These are phyloP conservation scores for Okapia johnstoni DNA, from an alignment of 2,113 vertebrate genomes.

Conservation along the genomic window DNA sequence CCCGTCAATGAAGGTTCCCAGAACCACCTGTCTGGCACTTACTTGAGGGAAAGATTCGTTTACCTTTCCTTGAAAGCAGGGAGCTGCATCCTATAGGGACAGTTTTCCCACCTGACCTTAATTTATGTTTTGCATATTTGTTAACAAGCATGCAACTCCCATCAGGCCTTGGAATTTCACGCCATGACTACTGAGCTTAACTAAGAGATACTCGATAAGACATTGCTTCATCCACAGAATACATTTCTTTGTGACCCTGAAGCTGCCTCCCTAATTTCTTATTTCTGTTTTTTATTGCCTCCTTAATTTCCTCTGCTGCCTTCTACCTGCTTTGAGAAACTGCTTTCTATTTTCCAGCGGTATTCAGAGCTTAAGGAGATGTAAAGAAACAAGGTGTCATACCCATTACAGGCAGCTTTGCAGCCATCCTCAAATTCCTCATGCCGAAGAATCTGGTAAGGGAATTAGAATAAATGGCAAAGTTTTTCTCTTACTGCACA, in stretches of 20 bases:
- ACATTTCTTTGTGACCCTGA: background rate
- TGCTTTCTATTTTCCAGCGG: background rate
- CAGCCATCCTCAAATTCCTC: slow-evolving; percentile 98
- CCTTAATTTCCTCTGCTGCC: background rate
- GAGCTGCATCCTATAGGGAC: background rate
- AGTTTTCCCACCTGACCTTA: background rate
- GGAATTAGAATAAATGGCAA: background rate
- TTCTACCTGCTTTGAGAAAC: slow-evolving; percentile 1
- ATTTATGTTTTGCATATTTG: background rate
- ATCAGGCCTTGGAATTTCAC: background rate
- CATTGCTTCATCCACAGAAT: background rate
- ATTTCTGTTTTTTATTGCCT: background rate
- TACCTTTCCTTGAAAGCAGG: background rate
- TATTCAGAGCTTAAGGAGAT: background rate
- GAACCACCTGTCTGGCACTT: background rate
- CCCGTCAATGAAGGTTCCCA: background rate
- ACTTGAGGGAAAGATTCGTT: background rate
- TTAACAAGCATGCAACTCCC: background rate
- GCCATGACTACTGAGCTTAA: background rate
- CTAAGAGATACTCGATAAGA: background rate
- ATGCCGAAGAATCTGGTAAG: slow-evolving; percentile 89
- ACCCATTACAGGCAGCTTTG: slow-evolving; percentile 96
- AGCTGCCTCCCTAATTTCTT: background rate
- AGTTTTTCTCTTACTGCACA: background rate
- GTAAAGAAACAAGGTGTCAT: slow-evolving; percentile 39